phyloP scores from a whole-genome alignment of 1,140 invertebrate genomes.

The Lucilia sericata region DNA sequence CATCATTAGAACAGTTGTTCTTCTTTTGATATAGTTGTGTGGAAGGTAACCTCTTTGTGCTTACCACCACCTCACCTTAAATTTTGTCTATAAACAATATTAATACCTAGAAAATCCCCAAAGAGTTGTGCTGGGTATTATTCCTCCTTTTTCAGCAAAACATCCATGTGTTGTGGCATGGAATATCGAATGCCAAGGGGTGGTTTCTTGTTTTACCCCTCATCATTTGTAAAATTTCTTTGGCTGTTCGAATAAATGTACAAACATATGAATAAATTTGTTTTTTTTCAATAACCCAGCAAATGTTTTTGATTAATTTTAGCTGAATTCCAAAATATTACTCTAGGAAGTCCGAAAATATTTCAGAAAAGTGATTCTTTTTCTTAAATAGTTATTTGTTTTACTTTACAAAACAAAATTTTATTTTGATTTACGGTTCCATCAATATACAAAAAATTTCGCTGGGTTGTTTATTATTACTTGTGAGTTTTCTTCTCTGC shows the following conservation, averaged over 20 bases:
- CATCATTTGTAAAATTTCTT: background rate
- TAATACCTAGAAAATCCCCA: conserved; percentile 20
- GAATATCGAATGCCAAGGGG: background rate
- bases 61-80: conserved; percentile 6
- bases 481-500: background rate
- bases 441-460: background rate
- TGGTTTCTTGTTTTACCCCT: background rate
- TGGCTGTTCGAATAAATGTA: background rate
- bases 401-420: too few relatives aligned
- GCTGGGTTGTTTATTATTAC: background rate
- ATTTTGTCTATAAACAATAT: background rate
- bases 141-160: background rate
- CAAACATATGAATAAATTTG: background rate
- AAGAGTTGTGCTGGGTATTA: background rate
- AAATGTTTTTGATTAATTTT: background rate
- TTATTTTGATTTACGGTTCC: too few relatives aligned
- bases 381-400: too few relatives aligned
- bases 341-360: too few relatives aligned
- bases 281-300: background rate
- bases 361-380: too few relatives aligned
- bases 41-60: background rate
- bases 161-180: background rate
- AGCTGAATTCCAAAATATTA: too few relatives aligned
- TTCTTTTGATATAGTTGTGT: background rate
- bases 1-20: background rate